Evolutionary conservation across 2,888 invertebrate genomes (phyloP).

Genomic region (Lasiommata megera): DNA sequence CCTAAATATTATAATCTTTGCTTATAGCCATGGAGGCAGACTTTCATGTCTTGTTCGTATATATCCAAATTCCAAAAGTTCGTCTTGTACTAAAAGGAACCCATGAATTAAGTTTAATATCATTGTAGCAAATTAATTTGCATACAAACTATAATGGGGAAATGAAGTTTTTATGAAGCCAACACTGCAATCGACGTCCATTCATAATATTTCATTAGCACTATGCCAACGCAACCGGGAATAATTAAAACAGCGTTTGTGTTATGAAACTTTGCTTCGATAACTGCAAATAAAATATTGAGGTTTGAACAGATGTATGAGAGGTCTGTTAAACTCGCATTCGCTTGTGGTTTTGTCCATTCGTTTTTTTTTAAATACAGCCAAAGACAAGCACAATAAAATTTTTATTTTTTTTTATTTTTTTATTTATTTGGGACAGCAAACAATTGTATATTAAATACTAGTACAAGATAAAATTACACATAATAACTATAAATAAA

Average conservation of each 20-base stretch:
- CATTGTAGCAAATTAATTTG: conserved; percentile 1
- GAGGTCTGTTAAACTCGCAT: background rate
- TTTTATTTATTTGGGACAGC: too few species aligned
- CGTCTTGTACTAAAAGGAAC: too few species aligned
- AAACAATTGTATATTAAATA: too few species aligned
- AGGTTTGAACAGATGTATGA: background rate
- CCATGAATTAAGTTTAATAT: background rate
- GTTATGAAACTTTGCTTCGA: background rate
- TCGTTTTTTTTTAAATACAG: too few species aligned
- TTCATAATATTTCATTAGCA: conserved; percentile 8
- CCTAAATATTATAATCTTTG: too few species aligned
- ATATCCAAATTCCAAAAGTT: too few species aligned
- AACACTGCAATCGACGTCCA: background rate
- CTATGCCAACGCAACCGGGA: background rate
- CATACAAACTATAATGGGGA: background rate
- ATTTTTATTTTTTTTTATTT: too few species aligned
- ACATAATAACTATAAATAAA: too few species aligned
- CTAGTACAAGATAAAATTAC: too few species aligned
- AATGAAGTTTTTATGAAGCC: conserved; percentile 2
- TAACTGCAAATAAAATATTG: background rate
- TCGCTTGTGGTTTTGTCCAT: background rate
- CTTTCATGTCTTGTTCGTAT: too few species aligned
- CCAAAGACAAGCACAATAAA: too few species aligned
- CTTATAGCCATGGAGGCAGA: too few species aligned
- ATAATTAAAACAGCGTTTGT: conserved; percentile 3